Base-by-base conservation (phyloP, 2,113 vertebrate species). In the Lichenostomus cassidix region DNA sequence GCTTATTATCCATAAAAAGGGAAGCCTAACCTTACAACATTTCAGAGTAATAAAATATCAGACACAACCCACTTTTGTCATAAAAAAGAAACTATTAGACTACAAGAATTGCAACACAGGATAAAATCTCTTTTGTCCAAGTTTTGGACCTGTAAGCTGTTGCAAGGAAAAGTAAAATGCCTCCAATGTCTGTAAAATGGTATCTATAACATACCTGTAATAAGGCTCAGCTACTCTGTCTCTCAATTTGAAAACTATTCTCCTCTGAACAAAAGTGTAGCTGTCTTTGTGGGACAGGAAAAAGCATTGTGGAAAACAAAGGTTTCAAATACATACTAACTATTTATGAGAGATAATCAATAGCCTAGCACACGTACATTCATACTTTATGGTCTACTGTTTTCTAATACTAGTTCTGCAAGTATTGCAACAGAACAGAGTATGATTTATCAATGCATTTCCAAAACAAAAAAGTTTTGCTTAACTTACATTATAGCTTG, bases 381-480 rank as follows among this genome's bases (percentile, higher is more conserved):
- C 52, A 49, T 52, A 47, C 18, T 78, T 92, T 18, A 78, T 21
- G 49, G 64, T 59, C 59, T 77, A 35, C n/a, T 75, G 67, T 46
- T 87, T 74, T 94, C 77, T 78, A 93, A 63, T 89, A 83, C 49
- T 58, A 18, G 27, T 69, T 87, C 76, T 79, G 14, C 23, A 92
- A 50, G 67, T 46, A 47, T 58, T 69, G n/a, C 27, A 90, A 46
- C 33, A 22, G 44, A 85, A 93, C 13, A 84, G 47, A 62, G 31
- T 12, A 71, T 29, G 55, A 93, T 86, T 96, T 91, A 92, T 63
- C 63, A 65, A 59, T 20, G 67, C 37, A 93, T 60, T 92, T 89
- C 68, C 31, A 80, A 79, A 93, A 88, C 50, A 84, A 60, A 70
- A 83, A 47, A 33, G 8, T 60, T 83, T 74, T 90, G 41, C 69